These are phyloP conservation scores for Astyanax mexicanus DNA, from an alignment of 2,797 vertebrate genomes.

Conservation along the genomic window DNA sequence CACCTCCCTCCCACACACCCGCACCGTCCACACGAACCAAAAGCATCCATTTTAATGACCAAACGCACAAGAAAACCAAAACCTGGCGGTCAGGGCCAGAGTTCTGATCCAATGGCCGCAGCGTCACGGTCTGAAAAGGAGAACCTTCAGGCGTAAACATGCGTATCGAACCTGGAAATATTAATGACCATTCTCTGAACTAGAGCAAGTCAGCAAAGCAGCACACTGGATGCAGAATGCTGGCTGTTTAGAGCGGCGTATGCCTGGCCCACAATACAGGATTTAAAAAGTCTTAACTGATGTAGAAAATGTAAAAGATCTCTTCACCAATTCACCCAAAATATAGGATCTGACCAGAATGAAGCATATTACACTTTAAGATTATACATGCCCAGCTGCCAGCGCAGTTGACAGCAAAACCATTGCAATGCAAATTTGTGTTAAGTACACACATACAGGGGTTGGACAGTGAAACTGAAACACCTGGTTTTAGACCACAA, in stretches of 20 bases:
- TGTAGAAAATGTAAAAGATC: too few relatives aligned
- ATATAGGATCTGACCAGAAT: too few relatives aligned
- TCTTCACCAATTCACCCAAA: too few relatives aligned
- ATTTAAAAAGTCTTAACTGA: too few relatives aligned
- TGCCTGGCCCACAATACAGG: too few relatives aligned
- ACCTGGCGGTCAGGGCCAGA: slow-evolving; percentile 26
- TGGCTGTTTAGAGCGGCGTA: slow-evolving; percentile 4
- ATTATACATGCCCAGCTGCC: too few relatives aligned
- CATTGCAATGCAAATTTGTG: too few relatives aligned
- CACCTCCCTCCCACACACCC: slow-evolving; percentile 35
- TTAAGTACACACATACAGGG: too few relatives aligned
- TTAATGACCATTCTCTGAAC: slow-evolving; percentile 40
- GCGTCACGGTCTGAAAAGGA: slow-evolving; percentile 34
- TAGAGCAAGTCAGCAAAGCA: slow-evolving; percentile 45
- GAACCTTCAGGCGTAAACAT: slow-evolving; percentile 41
- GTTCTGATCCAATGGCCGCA: slow-evolving; percentile 47
- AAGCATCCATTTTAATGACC: slow-evolving; percentile 32
- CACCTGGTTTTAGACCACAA: too few relatives aligned
- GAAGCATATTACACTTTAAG: too few relatives aligned
- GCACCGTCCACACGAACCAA: slow-evolving; percentile 21
- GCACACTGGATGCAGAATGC: slow-evolving; percentile 36
- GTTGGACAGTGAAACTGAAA: too few relatives aligned
- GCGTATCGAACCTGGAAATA: slow-evolving; percentile 41
- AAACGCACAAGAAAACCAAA: not conserved
- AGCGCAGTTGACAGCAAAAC: too few relatives aligned